Conservation (phyloP, 2,888 invertebrate species). For the Helicoverpa assulta region DNA sequence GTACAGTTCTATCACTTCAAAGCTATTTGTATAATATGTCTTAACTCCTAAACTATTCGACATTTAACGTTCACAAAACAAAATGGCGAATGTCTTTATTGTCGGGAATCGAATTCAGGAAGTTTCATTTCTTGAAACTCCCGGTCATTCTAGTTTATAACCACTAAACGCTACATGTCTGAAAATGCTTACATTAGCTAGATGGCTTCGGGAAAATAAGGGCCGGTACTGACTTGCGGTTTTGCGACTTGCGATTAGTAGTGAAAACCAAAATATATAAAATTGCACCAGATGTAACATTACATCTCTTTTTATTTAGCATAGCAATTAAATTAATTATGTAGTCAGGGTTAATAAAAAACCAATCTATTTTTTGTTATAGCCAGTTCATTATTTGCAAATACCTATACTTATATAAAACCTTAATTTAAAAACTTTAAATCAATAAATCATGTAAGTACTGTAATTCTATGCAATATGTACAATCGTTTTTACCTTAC, state of each 20-base stretch:
- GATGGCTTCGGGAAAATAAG: conserved; percentile 8
- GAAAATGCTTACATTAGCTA: conserved; percentile 8
- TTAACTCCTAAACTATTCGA: background rate
- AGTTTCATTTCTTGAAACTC: conserved; percentile 19
- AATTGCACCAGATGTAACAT: no score
- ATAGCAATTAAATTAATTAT: no score
- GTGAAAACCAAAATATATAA: background rate
- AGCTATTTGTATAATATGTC: background rate
- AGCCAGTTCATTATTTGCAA: no score
- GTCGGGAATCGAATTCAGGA: conserved; percentile 23
- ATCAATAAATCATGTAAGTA: no score
- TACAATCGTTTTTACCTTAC: no score
- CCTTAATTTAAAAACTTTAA: no score
- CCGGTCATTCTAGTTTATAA: conserved; percentile 18
- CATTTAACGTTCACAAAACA: background rate
- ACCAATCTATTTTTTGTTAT: no score
- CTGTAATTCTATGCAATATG: no score
- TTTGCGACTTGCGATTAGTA: conserved; percentile 9
- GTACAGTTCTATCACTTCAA: background rate
- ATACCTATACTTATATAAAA: no score
- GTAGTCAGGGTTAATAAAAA: no score
- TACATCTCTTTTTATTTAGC: no score
- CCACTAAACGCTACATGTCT: conserved; percentile 15
- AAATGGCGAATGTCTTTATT: conserved; percentile 12
- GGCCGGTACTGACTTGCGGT: conserved; percentile 7